Evolutionary conservation across 1,140 invertebrate genomes (phyloP), one percentile per base, ranked within the genome.

Genomic region (Sarcophaga bullata): DNA sequence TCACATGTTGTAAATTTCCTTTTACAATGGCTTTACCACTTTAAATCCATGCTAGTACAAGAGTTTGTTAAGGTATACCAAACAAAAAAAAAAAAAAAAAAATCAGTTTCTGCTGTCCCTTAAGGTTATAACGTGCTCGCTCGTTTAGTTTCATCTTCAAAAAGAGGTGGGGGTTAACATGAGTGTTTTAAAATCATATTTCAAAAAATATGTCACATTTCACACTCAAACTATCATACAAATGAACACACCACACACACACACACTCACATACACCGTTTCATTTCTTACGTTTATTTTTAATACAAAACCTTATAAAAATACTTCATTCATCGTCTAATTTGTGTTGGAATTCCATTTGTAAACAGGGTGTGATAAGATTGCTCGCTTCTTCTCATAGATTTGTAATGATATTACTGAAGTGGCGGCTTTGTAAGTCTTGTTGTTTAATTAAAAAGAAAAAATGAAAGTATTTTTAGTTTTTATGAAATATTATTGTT

Each of bases 391-490:
- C 25, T 37, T 2, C 25, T 37, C 17, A 68, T 68, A 19, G 62
- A 68, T 19, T 68, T 68, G 17, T 19, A 68, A 68, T 68, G 62
- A 68, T 68, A 68, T 68, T 68, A 8, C 17, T 68, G 62, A 68
- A 19, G 62, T 68, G 10, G 19, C 8, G 54, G 15, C 15, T 15
- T 15, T 58, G 54, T 8, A 25, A 68, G 17, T 68, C 10, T 68
- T 68, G 19, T 25, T 15, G 54, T 58, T 7, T 37, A 37, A 37
- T 37, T 37, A 37, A 37, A 37, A 37, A 4, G 25, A 37, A 37
- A 37, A 4, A 37, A 37, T 37, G 25, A 37, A 37, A 37, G 25
- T 37, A 37, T 37, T 37, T 37, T 37, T 37, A 37, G 25, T 37
- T 4, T 1, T 37, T 37, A 37, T 37, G 25, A 37, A 37, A 37